Percentiles rank a stretch among this genome's conserved stretches.
Conservation (phyloP, 37 sponge, comb jelly and placozoan genomes). For the Chondrilla cf. caribensis region DNA sequence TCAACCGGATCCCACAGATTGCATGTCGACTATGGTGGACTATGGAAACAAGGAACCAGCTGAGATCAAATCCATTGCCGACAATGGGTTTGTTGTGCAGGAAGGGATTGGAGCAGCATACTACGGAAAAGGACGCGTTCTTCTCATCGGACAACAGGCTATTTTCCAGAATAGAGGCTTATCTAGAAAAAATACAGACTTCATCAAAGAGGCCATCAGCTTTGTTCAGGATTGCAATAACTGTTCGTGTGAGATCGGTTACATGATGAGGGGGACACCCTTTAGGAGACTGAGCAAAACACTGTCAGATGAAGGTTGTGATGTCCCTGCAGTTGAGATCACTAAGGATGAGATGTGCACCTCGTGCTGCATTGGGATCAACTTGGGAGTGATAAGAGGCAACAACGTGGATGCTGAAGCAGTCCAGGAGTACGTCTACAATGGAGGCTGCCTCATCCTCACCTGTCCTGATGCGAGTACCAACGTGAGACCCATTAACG, state of each 20-base stretch:
- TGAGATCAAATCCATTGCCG: background rate
- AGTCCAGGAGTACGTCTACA: background rate
- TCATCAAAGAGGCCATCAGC: background rate
- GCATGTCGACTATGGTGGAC: background rate
- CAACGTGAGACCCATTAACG: background rate
- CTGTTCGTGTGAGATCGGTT: background rate
- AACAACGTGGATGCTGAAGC: background rate
- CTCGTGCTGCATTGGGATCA: background rate
- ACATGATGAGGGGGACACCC: background rate
- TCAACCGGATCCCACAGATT: background rate
- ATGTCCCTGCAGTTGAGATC: background rate
- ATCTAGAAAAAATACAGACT: background rate
- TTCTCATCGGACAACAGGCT: background rate
- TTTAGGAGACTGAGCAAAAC: background rate
- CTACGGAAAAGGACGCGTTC: background rate
- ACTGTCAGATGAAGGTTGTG: background rate
- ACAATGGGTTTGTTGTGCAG: background rate
- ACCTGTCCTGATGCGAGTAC: background rate
- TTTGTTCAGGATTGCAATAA: background rate
- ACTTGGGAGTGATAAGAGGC: background rate
- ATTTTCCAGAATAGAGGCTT: background rate
- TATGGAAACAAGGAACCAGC: background rate
- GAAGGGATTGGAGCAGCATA: conserved; percentile 2
- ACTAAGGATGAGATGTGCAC: background rate
- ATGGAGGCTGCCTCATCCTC: conserved; percentile 6